Percentiles rank a stretch among this genome's conserved stretches.
Evolutionary conservation across 2,888 invertebrate genomes (phyloP).

Genomic region (Synergus itoensis): DNA sequence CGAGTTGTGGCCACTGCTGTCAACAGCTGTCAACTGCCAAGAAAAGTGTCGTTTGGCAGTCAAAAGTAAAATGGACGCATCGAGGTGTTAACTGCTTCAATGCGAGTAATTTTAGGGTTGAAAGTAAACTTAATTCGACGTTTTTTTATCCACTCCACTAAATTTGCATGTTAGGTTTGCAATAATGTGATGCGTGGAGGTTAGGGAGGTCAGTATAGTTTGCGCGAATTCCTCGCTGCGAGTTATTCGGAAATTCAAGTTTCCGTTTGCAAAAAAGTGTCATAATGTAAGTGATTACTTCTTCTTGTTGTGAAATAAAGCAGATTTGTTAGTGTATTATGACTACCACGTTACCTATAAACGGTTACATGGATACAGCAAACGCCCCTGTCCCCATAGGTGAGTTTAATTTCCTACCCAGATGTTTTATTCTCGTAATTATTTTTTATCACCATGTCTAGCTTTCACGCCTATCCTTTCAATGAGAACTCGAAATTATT

Average conservation of each 20-base stretch:
- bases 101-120: slow-evolving; percentile 7
- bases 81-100: neutral
- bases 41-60: neutral
- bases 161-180: neutral
- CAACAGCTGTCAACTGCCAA: neutral
- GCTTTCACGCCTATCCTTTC: neutral
- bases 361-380: slow-evolving; percentile 74
- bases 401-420: slow-evolving; percentile 57
- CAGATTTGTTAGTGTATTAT: slow-evolving; percentile 53
- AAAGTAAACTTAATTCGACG: neutral
- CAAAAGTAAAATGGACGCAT: slow-evolving; percentile 13
- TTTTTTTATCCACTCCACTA: neutral
- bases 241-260: slow-evolving; percentile 1
- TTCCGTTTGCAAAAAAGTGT: slow-evolving; percentile 21
- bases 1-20: no score
- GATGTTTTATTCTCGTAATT: neutral
- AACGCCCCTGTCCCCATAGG: slow-evolving; percentile 73
- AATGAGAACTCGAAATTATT: neutral
- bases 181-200: slow-evolving; percentile 16
- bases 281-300: slow-evolving; percentile 26
- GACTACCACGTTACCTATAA: slow-evolving; percentile 69
- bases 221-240: neutral
- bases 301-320: neutral
- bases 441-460: slow-evolving; percentile 10
- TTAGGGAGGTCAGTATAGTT: neutral